A percentile compares a stretch with the other conserved stretches of the same genome.
Conservation (phyloP, 2,888 invertebrate genomes). For the Apamea epomidion region DNA sequence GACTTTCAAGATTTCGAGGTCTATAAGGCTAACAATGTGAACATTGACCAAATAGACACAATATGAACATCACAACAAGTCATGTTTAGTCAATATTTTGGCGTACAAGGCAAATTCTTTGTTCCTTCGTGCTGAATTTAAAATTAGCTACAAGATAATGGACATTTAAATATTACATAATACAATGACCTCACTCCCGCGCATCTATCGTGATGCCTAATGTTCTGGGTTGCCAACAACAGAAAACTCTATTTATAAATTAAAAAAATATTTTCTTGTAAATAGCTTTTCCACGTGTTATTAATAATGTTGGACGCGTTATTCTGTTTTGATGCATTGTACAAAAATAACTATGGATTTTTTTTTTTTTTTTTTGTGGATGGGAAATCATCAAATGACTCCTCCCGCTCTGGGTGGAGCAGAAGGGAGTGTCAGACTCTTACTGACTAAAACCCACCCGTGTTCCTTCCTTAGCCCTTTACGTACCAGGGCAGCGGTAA, state of each 20-base stretch:
- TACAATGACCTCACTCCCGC: conserved; percentile 64
- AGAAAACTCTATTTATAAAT: not conserved
- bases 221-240: conserved; percentile 40
- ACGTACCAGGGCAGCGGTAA: too few relatives aligned
- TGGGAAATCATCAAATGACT: too few relatives aligned
- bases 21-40: not conserved
- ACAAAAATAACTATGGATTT: not conserved
- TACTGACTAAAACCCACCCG: too few relatives aligned
- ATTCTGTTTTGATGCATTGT: not conserved
- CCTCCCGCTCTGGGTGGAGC: too few relatives aligned
- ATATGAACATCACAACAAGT: not conserved
- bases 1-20: not conserved
- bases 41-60: conserved; percentile 12
- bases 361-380: too few relatives aligned
- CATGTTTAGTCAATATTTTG: conserved; percentile 24
- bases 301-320: not conserved
- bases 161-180: conserved; percentile 64
- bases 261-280: not conserved
- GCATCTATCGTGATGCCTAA: conserved; percentile 41
- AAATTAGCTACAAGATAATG: conserved; percentile 48
- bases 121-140: conserved; percentile 34
- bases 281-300: not conserved
- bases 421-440: too few relatives aligned
- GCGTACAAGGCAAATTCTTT: conserved; percentile 28
- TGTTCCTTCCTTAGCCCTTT: too few relatives aligned